A percentile compares a stretch with the other conserved stretches of the same genome.
phyloP scores from a whole-genome alignment of 23 tunicate species.

The Halocynthia roretzi region DNA sequence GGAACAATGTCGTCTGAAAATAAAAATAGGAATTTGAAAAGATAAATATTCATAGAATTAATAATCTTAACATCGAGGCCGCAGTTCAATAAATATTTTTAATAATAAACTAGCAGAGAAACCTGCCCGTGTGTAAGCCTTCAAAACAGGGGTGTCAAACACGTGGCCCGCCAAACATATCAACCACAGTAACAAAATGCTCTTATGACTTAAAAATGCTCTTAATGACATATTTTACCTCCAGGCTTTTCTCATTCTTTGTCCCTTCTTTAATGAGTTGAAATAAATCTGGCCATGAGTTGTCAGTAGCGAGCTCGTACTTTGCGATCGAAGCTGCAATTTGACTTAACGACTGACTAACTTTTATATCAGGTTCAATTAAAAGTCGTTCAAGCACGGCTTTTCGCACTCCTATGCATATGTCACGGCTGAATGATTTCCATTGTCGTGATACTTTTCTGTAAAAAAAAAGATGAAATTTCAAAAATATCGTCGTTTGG shows the following conservation, averaged over 20 bases:
- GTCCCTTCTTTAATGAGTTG: slow-evolving; percentile 19
- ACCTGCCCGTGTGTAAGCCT: no score
- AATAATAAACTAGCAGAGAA: neutral
- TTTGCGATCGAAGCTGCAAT: slow-evolving; percentile 61
- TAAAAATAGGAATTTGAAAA: slow-evolving; percentile 7
- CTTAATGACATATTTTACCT: slow-evolving; percentile 35
- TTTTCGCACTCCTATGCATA: slow-evolving; percentile 23
- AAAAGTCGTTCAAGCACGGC: slow-evolving; percentile 32
- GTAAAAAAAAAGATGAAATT: neutral
- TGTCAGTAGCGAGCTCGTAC: slow-evolving; percentile 41
- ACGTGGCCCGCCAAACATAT: no score
- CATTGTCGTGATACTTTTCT: slow-evolving; percentile 61
- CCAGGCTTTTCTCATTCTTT: slow-evolving; percentile 28
- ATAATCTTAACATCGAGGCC: neutral
- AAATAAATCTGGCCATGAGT: slow-evolving; percentile 57
- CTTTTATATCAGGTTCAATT: slow-evolving; percentile 37
- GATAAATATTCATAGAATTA: neutral
- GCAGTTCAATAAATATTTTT: neutral
- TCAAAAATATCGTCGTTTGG: neutral
- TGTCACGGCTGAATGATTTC: slow-evolving; percentile 46
- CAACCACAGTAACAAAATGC: no score
- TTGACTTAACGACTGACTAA: slow-evolving; percentile 52
- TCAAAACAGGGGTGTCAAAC: no score
- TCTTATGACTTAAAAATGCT: no score
- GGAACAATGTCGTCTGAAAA: slow-evolving; percentile 39